A percentile compares a stretch with the other conserved stretches of the same genome.
Evolutionary conservation across 2,797 vertebrate species (phyloP).

Genomic region (Odontamblyopus rebecca): DNA sequence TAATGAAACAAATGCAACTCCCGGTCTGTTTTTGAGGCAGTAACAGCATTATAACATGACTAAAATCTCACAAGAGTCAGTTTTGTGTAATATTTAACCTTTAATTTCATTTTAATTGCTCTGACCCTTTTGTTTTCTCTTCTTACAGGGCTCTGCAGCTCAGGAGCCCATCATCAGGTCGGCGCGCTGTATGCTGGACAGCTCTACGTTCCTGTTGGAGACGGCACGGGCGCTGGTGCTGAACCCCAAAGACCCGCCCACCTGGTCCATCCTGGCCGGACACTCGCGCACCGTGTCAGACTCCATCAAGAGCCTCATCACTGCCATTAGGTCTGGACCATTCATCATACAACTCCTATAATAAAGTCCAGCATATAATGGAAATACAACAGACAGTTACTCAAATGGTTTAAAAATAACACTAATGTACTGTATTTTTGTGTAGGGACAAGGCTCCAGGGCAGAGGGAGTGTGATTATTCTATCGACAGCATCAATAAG

Average conservation of each 20-base stretch:
- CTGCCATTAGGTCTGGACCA: constrained; percentile 87
- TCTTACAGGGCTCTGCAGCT: constrained; percentile 85
- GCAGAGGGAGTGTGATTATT: constrained; percentile 94
- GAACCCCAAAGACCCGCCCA: constrained; percentile 97
- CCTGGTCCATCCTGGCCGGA: constrained; percentile 93
- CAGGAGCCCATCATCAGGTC: constrained; percentile 94
- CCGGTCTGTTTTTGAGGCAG: too few species aligned
- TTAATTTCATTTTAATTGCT: too few species aligned
- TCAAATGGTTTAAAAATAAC: too few species aligned
- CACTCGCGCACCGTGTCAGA: constrained; percentile 97
- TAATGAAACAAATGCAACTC: too few species aligned
- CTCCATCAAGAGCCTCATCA: constrained; percentile 98
- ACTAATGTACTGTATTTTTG: not conserved
- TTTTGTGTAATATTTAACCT: too few species aligned
- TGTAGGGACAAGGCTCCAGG: constrained; percentile 96
- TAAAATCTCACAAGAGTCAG: too few species aligned
- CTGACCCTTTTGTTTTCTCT: not conserved
- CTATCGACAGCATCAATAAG: constrained; percentile 95
- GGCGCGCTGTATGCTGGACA: constrained; percentile 93
- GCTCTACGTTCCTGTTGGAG: constrained; percentile 89
- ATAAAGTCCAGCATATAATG: too few species aligned
- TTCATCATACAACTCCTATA: constrained; percentile 11
- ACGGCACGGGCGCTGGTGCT: constrained; percentile 93
- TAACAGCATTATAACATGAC: too few species aligned
- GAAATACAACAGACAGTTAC: too few species aligned